These are phyloP conservation scores for Hyles euphorbiae DNA, from an alignment of 1,140 invertebrate species.

Conservation along the genomic window DNA sequence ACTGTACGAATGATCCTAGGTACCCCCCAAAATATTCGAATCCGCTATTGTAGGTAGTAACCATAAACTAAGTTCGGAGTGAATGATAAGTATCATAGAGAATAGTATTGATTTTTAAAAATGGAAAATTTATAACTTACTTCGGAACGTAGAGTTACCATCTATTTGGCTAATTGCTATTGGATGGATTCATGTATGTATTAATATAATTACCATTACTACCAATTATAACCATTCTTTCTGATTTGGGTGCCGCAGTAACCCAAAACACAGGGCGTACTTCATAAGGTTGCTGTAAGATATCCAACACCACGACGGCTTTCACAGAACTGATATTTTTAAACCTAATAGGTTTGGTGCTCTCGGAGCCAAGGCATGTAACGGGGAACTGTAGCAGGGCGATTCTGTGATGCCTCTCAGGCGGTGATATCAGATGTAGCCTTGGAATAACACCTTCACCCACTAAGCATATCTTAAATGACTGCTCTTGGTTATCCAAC, in stretches of 20 bases:
- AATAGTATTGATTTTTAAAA: no score
- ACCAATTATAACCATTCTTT: conserved; percentile 26
- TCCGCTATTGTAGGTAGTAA: no score
- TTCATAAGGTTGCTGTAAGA: conserved; percentile 32
- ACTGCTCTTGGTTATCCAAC: conserved; percentile 53
- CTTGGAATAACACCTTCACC: conserved; percentile 63
- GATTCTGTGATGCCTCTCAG: conserved; percentile 35
- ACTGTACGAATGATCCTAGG: no score
- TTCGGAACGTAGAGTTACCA: no score
- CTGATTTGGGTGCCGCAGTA: conserved; percentile 26
- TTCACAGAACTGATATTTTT: conserved; percentile 55
- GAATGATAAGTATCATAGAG: no score
- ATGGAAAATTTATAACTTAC: no score
- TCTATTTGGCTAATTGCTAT: no score
- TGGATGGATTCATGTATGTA: no score
- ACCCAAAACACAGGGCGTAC: conserved; percentile 54
- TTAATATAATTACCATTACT: conserved; percentile 28
- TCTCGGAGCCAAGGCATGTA: conserved; percentile 54
- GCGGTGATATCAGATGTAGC: conserved; percentile 42
- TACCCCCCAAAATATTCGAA: no score
- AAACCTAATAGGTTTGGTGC: conserved; percentile 40
- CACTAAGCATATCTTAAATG: conserved; percentile 59
- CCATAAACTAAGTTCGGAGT: no score
- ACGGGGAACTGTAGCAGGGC: conserved; percentile 45
- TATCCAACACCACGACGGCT: conserved; percentile 31